Base-by-base conservation (phyloP, 2,113 vertebrate species). In the Prolemur simus region DNA sequence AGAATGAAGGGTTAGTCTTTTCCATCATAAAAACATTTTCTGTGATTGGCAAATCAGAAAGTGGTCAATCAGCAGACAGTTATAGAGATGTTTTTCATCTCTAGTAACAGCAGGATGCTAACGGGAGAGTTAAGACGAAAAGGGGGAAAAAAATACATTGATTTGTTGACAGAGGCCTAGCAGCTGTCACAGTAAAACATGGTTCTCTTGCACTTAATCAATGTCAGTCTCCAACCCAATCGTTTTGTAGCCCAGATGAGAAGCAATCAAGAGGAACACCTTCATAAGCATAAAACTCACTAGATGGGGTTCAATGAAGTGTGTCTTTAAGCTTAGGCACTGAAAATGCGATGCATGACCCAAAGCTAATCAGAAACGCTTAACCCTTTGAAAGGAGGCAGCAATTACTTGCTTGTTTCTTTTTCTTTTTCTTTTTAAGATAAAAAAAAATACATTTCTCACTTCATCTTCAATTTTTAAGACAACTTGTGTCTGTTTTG, bases 221-320 rank as follows among this genome's bases (percentile, higher is more conserved):
- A 91, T 98, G 98, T 98, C 98, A 98, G 97, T 93, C 97, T 98
- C 97, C 98, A 98, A 98, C 97, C 97, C 98, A 98, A 98, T 98
- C 52, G 17, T 96, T 98, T 96, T 85, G 73, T 96, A 98, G 97
- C 94, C 96, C 92, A 98, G 97, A 98, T 98, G 98, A 98, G 98
- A 99, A 98, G 97, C 97, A 99, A 98, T 98, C 98, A 98, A 98
- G 98, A 97, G 96, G 97, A 99, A 98, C 97, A 98, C 97, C 97
- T 98, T 98, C 98, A 98, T 98, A 98, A 98, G 98, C 98, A 98
- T 98, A 98, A 98, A 98, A 97, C 96, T 97, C 97, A 94, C 97
- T 98, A 98, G 97, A 98, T 98, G 82, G 97, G 97, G 83, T 98
- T 99, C 97, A 98, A 89, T 98, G 98, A 98, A 98, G 98, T 98